Base-by-base conservation (phyloP, 2,797 vertebrate genomes). In the Leuciscus waleckii region DNA sequence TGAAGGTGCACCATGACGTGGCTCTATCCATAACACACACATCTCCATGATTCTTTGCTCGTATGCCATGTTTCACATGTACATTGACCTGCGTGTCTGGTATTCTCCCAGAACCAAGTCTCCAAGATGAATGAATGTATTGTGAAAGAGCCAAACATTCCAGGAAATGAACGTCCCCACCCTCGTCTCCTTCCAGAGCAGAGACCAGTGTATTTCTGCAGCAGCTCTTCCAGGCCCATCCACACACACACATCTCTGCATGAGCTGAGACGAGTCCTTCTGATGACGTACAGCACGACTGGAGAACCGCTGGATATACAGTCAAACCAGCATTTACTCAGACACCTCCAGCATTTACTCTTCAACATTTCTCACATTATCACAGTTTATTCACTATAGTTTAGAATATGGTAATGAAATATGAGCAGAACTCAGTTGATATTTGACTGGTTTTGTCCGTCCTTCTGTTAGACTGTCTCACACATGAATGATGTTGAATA, bases 51-150 rank as follows among this genome's bases (percentile, higher is more conserved):
- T 96, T 96, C 93, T 95, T 95, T 68, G 95, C 96, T 92, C 96
- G 95, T 82, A 95, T 93, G 54, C 95, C 96, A 29, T 97, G 96
- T 90, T 97, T 97, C 94, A 97, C 95, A 92, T 95, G 95, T 90
- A 97, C 94, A 90, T 92, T 94, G 90, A 96, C 94, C 85, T 95
- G 93, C 89, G 96, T 96, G 91, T 97, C 95, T 87, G 94, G 95
- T 92, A 95, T 94, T 91, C 94, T 94, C 91, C 95, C 95, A 90
- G 93, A 95, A 94, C 95, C 96, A 95, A 93, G 92, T 92, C 93
- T 89, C 69, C 91, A 92, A 90, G 94, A 95, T 95, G 92, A 95
- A 96, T 94, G 93, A 93, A 90, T 92, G 95, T 94, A 95, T 95
- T 96, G 95, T 96, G 92, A 13, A 51, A 94, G 92, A 87, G 86